Base-by-base conservation (phyloP, 2,797 vertebrate genomes). In the Balearica regulorum region DNA sequence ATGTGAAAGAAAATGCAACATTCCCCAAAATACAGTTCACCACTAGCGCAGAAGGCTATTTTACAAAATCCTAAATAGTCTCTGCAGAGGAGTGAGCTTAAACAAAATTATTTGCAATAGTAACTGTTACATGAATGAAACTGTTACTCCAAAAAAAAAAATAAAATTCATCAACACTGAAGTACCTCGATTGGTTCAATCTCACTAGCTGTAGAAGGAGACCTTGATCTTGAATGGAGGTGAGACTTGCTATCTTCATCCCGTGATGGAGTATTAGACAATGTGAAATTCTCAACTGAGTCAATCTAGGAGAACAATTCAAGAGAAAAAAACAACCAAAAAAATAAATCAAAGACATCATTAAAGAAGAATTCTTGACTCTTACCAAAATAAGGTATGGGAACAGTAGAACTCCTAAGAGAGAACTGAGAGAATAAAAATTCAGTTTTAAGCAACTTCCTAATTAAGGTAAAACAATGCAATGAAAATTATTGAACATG, bases 241-340 rank as follows among this genome's bases (percentile, higher is more conserved):
- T 98, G 98, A 97, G 98, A 98, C 97, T 99, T 99, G 69, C 98
- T 96, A 90, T 99, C 99, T 69, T 98, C 98, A 87, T 99, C 99
- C 94, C 98, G 95, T 41, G 99, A 99, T 21, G 98, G 98, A 54
- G 99, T 99, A 97, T 99, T 99, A 97, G 98, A 99, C 75, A 98
- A 98, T 8, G 99, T 99, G 96, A 99, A 99, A 97, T 98, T 99
- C 96, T 99, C 99, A 96, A 99, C 97, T 3, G 99, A 99, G 97
- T 99, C 98, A 97, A 99, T 98, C 99, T 99, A 98, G 75, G 70
- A 96, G 91, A 95, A 92, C 33, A 97, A 97, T 77, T 90, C n/a
- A 75, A 88, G 85, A 89, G 35, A 94, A 87, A 88, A 53, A 53
- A 53, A 53, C 33, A 78, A 80, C 26, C 35, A 4, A 76, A 89